These are phyloP conservation scores for Drosophila nebulosa DNA, from an alignment of 1,140 invertebrate genomes.

Conservation along the genomic window DNA sequence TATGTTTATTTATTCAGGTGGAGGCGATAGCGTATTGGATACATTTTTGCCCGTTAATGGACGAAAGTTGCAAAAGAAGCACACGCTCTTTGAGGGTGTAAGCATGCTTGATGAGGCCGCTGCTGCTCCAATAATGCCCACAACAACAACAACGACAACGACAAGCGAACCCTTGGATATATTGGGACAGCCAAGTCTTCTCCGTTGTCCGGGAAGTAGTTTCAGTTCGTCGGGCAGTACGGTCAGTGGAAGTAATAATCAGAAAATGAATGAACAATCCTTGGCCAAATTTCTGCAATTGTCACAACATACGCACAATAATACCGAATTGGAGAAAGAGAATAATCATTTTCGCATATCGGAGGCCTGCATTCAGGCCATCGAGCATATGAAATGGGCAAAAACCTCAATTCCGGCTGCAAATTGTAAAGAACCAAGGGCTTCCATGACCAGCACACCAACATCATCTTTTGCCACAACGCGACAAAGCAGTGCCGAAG, in stretches of 20 bases:
- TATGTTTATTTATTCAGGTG: not conserved
- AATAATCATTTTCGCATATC: slow-evolving; percentile 93
- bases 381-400: slow-evolving; percentile 86
- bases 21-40: slow-evolving; percentile 51
- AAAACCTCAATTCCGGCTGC: slow-evolving; percentile 20
- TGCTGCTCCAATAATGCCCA: not conserved
- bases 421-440: slow-evolving; percentile 9
- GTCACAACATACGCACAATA: slow-evolving; percentile 86
- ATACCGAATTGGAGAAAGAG: slow-evolving; percentile 91
- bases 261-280: slow-evolving; percentile 86
- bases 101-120: slow-evolving; percentile 62
- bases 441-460: not conserved
- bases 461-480: not conserved
- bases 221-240: slow-evolving; percentile 34
- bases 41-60: slow-evolving; percentile 80
- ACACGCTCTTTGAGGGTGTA: slow-evolving; percentile 85
- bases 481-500: slow-evolving; percentile 85
- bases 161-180: slow-evolving; percentile 81
- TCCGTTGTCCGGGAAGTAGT: not conserved
- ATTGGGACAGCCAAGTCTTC: not conserved
- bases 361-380: slow-evolving; percentile 91
- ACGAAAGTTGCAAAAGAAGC: slow-evolving; percentile 83
- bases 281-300: slow-evolving; percentile 88
- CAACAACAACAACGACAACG: slow-evolving; percentile 75
- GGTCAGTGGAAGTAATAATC: slow-evolving; percentile 27